Conservation (phyloP, 2,888 invertebrate genomes). For the Melieria crassipennis region DNA sequence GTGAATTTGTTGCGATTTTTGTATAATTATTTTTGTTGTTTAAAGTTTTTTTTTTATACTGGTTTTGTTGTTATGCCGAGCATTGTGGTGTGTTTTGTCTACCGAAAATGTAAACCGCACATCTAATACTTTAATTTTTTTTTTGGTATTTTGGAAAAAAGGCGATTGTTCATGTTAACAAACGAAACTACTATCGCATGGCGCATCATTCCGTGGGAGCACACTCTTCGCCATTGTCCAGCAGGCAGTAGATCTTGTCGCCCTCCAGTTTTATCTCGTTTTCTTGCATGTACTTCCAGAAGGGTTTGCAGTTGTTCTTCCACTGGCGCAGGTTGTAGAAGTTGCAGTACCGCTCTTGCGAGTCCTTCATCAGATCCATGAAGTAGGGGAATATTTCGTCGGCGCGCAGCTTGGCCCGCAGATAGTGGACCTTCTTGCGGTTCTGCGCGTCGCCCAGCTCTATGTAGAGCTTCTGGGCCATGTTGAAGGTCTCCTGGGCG, state of each 20-base stretch:
- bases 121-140: no score
- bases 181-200: no score
- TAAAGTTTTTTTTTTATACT: no score
- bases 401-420: constrained; percentile 55
- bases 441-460: constrained; percentile 49
- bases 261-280: not conserved
- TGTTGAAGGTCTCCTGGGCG: constrained; percentile 51
- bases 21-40: no score
- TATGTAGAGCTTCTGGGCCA: constrained; percentile 52
- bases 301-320: constrained; percentile 55
- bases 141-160: no score
- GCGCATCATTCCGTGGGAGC: no score
- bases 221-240: constrained; percentile 1
- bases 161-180: no score
- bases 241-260: constrained; percentile 25
- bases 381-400: constrained; percentile 55
- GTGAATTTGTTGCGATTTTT: no score
- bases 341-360: constrained; percentile 46
- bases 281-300: constrained; percentile 45
- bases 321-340: constrained; percentile 53
- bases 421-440: constrained; percentile 50
- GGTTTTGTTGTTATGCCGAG: no score
- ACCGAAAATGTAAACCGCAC: no score
- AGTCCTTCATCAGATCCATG: constrained; percentile 54
- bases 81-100: no score